Evolutionary conservation across 2,888 invertebrate species (phyloP).

Genomic region (Brassicogethes aeneus): DNA sequence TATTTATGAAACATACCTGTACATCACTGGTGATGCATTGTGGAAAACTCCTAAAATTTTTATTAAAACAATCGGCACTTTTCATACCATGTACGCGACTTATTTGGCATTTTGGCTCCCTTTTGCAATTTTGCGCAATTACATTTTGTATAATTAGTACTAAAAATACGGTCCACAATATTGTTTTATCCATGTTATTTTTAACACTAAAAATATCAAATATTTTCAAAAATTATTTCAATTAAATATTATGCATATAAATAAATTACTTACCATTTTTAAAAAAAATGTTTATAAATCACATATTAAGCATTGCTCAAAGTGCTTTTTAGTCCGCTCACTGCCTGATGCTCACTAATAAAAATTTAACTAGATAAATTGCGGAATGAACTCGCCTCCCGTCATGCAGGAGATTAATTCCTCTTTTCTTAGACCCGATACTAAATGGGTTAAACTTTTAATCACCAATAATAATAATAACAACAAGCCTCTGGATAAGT

Average conservation of each 20-base stretch:
- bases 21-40: conserved; percentile 31
- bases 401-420: not conserved
- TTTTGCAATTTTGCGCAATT: conserved; percentile 15
- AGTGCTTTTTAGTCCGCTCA: conserved; percentile 10
- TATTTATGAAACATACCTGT: conserved; percentile 24
- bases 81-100: conserved; percentile 27
- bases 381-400: conserved; percentile 21
- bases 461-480: not conserved
- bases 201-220: no score
- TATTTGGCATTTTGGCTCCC: conserved; percentile 24
- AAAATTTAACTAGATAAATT: conserved; percentile 29
- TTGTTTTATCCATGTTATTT: conserved; percentile 1
- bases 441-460: not conserved
- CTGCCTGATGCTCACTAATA: conserved; percentile 17
- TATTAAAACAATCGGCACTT: conserved; percentile 33
- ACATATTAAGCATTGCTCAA: conserved; percentile 7
- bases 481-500: no score
- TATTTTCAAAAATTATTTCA: no score
- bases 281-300: not conserved
- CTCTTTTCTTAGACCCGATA: not conserved
- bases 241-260: not conserved
- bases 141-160: not conserved
- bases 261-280: conserved; percentile 13
- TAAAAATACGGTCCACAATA: not conserved
- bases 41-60: conserved; percentile 29